Evolutionary conservation across 2,797 vertebrate genomes (phyloP).

Genomic region (Phyllotis vaccarum): DNA sequence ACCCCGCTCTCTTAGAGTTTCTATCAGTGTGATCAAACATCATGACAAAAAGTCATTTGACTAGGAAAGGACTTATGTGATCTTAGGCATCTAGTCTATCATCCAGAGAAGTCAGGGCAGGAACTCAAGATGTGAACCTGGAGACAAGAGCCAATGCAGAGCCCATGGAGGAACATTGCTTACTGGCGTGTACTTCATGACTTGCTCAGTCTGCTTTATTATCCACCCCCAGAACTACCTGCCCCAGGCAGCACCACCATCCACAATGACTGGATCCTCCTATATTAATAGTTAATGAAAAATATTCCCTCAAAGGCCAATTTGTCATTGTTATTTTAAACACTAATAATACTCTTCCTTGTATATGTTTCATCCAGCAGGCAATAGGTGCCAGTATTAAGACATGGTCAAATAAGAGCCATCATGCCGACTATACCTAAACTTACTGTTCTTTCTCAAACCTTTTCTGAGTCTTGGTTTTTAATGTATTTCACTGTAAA

Average conservation of each 20-base stretch:
- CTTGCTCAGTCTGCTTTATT: neutral
- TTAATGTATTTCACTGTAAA: neutral
- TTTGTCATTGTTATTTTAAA: neutral
- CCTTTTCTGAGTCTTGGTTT: neutral
- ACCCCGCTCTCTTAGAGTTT: neutral
- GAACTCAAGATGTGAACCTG: neutral
- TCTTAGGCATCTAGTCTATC: neutral
- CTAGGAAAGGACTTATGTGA: neutral
- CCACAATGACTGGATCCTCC: neutral
- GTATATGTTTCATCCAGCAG: neutral
- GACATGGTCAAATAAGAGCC: neutral
- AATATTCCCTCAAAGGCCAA: neutral
- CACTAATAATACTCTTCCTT: conserved; percentile 25
- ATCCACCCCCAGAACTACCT: neutral
- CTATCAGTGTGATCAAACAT: neutral
- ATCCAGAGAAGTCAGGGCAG: neutral
- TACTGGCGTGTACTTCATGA: neutral
- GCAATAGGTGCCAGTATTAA: neutral
- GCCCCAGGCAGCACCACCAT: neutral
- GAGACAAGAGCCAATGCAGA: neutral
- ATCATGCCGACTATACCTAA: neutral
- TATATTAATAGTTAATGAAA: neutral
- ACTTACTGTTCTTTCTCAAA: neutral
- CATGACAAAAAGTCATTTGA: neutral
- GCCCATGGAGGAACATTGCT: neutral